Base-by-base conservation (phyloP, 2,888 invertebrate genomes). In the Phrixothrix hirtus region DNA sequence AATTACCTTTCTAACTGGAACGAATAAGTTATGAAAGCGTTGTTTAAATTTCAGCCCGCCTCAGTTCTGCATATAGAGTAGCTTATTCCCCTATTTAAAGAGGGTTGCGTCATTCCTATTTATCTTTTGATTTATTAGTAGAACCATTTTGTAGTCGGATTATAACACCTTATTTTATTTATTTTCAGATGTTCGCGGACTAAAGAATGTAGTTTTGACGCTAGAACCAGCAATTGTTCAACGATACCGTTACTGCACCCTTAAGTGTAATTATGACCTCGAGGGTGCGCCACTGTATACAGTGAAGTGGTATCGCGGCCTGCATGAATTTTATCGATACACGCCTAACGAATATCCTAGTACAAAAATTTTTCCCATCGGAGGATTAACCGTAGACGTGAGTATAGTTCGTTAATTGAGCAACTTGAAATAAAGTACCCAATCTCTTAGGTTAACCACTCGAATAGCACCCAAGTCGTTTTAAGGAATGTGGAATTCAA, bases 261-360 rank as follows among this genome's bases (percentile, higher is more conserved):
- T 91, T 32, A 80, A 83, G 39, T 92, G 92, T 75, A 79, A 83
- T 61, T 86, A 91, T 66, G 87, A 91, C 71, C 81, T 90, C 75
- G 85, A 89, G 66, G 85, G 84, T 0, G 85, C 85, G 0, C 86
- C 86, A 0, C 79, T 92, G 15, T 92, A 92, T 76, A 85, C 90
- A 4, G 88, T 92, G 55, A 91, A 92, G 78, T 92, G 90, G 87
- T 92, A 91, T 76, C 80, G 91, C 42, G 92, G 92, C 7, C 84
- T 79, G 69, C 83, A 86, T 66, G 92, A 92, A 78, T 92, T 92
- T 77, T 92, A 89, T 77, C 81, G 92, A 64, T 91, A 83, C 70
- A 86, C 88, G 6, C 92, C 92, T 0, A 83, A 82, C 67, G 89
- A 90, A 65, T 78, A 77, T 15, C 88, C 88, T 2, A 80, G 82